Base-by-base conservation (phyloP, 2,797 vertebrate genomes). In the Phaenicophaeus curvirostris region DNA sequence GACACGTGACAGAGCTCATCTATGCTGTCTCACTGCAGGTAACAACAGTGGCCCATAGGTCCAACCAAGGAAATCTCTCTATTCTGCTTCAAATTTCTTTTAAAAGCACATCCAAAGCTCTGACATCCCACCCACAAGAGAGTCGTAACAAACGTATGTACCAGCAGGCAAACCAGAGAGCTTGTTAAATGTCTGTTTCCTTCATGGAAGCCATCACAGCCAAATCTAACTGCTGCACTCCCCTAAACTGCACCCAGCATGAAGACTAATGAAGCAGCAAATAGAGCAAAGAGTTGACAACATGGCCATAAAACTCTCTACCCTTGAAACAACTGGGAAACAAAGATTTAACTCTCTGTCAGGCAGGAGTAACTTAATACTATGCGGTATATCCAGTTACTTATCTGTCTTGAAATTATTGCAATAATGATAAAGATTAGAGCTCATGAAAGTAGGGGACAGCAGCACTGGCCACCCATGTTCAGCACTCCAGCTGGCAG, bases 241-340 rank as follows among this genome's bases (percentile, higher is more conserved):
- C 78, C 65, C 65, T 35, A 69, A 63, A 59, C 80, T 16, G 51
- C 31, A 50, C 81, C 67, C 84, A 78, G 69, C 13, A 0, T 2
- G 37, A 71, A 79, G 73, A 61, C 53, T 93, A 84, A 90, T 14
- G 66, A 93, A 82, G 94, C 87, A 81, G 69, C 50, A 95, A 81
- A 79, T 31, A 89, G 76, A 92, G 73, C 82, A 79, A 83, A 66
- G 59, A 78, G 31, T 48, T 81, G 82, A 91, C 3, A 6, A 88
- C 67, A 74, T 0, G 8, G 41, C 67, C 66, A 61, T 96, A 95
- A 91, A 90, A 88, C 31, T 71, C 59, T 37, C 33, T 92, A 50
- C 58, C 18, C 59, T 83, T 66, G 46, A 87, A 95, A 81, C 63
- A 94, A 62, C 77, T 84, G 79, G 59, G 77, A 86, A 84, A 75